Evolutionary conservation across 2,797 vertebrate species (phyloP), one percentile per base, ranked within the genome.

Genomic region (Thamnophis elegans): DNA sequence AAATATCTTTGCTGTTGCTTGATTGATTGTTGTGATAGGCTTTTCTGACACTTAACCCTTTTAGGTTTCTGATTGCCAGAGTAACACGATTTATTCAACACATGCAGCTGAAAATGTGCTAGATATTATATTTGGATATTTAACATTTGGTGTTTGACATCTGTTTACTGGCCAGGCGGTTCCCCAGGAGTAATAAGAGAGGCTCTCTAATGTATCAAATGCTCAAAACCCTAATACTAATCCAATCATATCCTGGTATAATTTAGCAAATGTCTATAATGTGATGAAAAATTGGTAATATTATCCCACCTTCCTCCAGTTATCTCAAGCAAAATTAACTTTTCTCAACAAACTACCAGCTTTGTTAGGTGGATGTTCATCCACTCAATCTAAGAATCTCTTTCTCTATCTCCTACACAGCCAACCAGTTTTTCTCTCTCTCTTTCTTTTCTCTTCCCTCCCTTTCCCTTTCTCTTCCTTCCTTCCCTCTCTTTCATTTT

Each of bases 211-310:
- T 47, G 54, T 91, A 92, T 94, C 82, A 65, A 16, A n/a, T 94
- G 94, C 47, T 88, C 59, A n/a, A 93, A 89, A 95, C 68, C 47
- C 68, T 47, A 94, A 94, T 90, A 78, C 2, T 94, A 20, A 89
- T 25, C 14, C 91, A 93, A 92, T 93, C 85, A 90, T 14, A 89
- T 56, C 28, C 22, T 60, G 93, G 60, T 47, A 85, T 18, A 26
- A 16, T 89, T 78, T 91, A 91, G 68, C 55, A 92, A 91, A 93
- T 92, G 92, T 78, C 86, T 20, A 8, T 95, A 68, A 92, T 11
- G 14, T 36, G 87, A 16, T 90, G n/a, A 14, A 90, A 26, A 94
- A 26, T 86, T 90, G 73, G 85, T 94, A 10, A 92, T 93, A 53
- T 90, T 88, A 58, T 1, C 1, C 32, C 14, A 53, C 42, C 53